phyloP scores from a whole-genome alignment of 2,113 vertebrate species.

The Sinocyclocheilus anshuiensis region DNA sequence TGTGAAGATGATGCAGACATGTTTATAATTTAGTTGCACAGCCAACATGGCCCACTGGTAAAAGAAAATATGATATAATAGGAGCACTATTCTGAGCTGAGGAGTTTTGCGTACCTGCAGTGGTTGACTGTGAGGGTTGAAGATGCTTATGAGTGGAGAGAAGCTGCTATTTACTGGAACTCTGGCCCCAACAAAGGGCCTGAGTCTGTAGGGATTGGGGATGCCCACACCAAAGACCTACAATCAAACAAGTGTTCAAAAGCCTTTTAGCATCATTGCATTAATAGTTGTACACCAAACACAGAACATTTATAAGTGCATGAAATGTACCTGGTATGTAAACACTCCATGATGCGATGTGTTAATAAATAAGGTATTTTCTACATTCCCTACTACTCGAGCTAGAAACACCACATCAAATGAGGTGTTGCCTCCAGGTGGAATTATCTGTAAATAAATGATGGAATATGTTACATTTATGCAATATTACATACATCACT shows the following conservation, averaged over 20 bases:
- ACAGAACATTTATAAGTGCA: neutral
- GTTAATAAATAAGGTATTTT: constrained; percentile 99
- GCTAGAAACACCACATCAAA: constrained; percentile 99
- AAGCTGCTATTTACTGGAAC: constrained; percentile 99
- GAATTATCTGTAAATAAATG: constrained; percentile 86
- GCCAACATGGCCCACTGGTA: neutral
- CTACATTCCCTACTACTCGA: constrained; percentile 97
- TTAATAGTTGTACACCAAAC: neutral
- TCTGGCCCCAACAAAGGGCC: constrained; percentile 95
- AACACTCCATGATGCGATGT: constrained; percentile 98
- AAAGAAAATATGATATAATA: neutral
- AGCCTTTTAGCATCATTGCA: neutral
- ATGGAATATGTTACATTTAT: constrained; percentile 61
- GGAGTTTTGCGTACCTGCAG: constrained; percentile 82
- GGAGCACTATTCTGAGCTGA: neutral
- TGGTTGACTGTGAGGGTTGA: constrained; percentile 96
- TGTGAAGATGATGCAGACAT: neutral
- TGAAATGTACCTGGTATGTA: constrained; percentile 93
- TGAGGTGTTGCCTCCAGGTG: constrained; percentile 97
- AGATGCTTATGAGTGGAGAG: constrained; percentile 97
- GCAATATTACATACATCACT: constrained; percentile 64
- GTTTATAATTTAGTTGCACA: neutral
- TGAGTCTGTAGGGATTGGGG: constrained; percentile 94
- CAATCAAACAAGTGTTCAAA: neutral
- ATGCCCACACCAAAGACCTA: constrained; percentile 98